Base-by-base conservation (phyloP, 1,140 invertebrate species). In the Limonius californicus region DNA sequence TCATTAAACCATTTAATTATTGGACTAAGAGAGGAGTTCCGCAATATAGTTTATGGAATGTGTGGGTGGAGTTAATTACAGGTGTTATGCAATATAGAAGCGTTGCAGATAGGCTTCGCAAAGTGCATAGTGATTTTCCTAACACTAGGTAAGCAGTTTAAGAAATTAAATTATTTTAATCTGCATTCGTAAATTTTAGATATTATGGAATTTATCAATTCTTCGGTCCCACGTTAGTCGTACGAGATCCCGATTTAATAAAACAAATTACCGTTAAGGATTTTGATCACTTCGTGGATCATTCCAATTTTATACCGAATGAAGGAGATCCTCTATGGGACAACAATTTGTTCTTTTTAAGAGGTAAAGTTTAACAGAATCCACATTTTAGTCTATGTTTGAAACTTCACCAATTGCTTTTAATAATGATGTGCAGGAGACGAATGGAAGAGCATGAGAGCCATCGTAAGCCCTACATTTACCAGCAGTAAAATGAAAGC, bases 231-330 rank as follows among this genome's bases (percentile, higher is more conserved):
- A 62, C 77, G 0, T 62, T 85, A 3, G 56, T 87, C 11, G 62
- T 87, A 0, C 77, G 80, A 21, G 84, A 87, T 69, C 79, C 80
- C 0, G 83, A 87, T 14, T 19, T 85, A 77, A 59, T 64, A 9
- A 72, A 70, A 59, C 27, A 63, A 35, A 65, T 71, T 9, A 62
- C 59, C 9, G 54, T 69, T 2, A 70, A 72, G 43, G 61, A 70
- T 55, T 71, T 70, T 63, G 68, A 72, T 12, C 50, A 67, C 58
- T 72, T 72, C 58, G 56, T 50, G 2, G 64, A 71, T 53, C 71
- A 72, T 56, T 70, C 73, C 3, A 64, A 66, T 1, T 76, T 83
- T 30, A 66, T 82, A 2, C 68, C 67, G 14, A 72, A 75, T n/a
- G 72, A 81, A 0, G 42, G 67, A 0, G 83, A 85, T 30, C 80